Base-by-base conservation (phyloP, 2,888 invertebrate genomes). In the Icerya purchasi region DNA sequence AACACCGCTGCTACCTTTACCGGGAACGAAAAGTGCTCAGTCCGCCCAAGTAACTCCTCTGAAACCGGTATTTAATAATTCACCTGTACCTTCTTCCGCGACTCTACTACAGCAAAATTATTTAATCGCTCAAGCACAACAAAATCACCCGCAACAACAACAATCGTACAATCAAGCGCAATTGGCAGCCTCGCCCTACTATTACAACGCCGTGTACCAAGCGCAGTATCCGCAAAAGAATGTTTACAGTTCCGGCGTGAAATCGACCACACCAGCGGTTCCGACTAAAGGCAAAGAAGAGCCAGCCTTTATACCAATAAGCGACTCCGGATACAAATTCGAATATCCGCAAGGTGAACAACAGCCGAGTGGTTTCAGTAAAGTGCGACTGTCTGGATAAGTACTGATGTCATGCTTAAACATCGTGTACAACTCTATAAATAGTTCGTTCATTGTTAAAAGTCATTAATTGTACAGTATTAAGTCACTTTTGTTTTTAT, bases 151-250 rank as follows among this genome's bases (percentile, higher is more conserved):
- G 14, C 36, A 36, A 36, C 36, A 36, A 36, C 36, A 36, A 36
- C 36, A 36, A 36, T 36, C 36, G 36, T 14, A 8, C 5, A 5
- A 8, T 5, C 36, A 36, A 36, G 8, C 36, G 8, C 59, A 36
- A 14, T 23, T 51, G 22, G 21, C 21, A 21, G 22, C 21, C 22
- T 24, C 56, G 18, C 52, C 60, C 22, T 54, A 51, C 20, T 60
- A 56, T n/a, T 60, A 60, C 22, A 60, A 56, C 20, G 36, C 60
- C n/a, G 55, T 60, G 20, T 60, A 60, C 49, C 60, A 50, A 22
- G 18, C 53, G 19, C 60, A 52, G 36, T 22, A 50, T 3, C 23
- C 59, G 14, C 54, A 54, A 18, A 60, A 60, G 20, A 60, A 52
- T 21, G 53, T 60, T 21, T 60, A 56, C 49, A 56, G 51, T n/a